Conservation (phyloP, 2,888 invertebrate species). For the Caenorhabditis doughertyi region DNA sequence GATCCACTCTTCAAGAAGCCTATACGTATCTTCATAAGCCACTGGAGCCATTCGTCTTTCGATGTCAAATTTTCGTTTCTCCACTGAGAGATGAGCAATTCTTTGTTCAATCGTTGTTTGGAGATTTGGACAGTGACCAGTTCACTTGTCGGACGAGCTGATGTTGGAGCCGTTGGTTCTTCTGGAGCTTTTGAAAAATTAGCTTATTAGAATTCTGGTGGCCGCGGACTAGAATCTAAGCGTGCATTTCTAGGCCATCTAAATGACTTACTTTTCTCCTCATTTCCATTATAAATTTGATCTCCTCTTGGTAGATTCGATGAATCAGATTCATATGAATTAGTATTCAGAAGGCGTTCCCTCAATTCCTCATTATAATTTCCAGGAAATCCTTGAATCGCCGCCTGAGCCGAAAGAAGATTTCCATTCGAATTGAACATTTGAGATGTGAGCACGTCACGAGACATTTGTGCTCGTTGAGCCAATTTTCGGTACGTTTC, state of each 20-base stretch:
- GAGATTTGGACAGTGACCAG: constrained; percentile 38
- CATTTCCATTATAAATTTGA: constrained; percentile 25
- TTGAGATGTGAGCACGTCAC: constrained; percentile 33
- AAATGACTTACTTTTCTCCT: constrained; percentile 32
- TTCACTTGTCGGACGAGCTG: constrained; percentile 44
- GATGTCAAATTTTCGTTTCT: constrained; percentile 61
- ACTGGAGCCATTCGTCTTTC: constrained; percentile 96
- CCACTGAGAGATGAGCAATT: constrained; percentile 51
- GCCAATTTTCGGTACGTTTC: constrained; percentile 51
- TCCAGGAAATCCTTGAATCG: background rate
- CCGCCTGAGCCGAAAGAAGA: constrained; percentile 26
- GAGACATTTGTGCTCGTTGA: constrained; percentile 58
- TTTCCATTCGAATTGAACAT: constrained; percentile 40
- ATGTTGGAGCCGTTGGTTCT: constrained; percentile 23
- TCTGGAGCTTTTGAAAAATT: constrained; percentile 18
- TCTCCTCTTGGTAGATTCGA: constrained; percentile 24
- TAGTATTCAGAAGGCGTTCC: constrained; percentile 50
- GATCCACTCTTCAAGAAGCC: constrained; percentile 93
- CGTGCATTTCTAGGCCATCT: background rate
- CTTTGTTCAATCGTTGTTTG: constrained; percentile 67
- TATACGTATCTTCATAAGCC: constrained; percentile 93
- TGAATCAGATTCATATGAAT: constrained; percentile 47
- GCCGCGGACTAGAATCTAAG: no score
- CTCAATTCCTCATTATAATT: constrained; percentile 23
- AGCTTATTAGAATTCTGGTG: background rate